Evolutionary conservation across 2,888 invertebrate species (phyloP).

Genomic region (Disparrhopalites patrizii): DNA sequence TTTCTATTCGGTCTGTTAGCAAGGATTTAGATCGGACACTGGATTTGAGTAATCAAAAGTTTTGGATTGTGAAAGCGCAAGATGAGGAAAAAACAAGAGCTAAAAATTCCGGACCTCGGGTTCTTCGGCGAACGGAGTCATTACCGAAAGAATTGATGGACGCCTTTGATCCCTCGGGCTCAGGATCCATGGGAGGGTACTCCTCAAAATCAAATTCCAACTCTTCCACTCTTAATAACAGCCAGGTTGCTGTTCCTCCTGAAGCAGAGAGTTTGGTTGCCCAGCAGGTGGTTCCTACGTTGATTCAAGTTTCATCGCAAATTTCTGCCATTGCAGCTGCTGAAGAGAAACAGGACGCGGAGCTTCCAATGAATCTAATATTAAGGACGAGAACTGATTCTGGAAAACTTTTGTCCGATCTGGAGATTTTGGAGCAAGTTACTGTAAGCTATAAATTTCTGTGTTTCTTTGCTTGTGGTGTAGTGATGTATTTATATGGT

Average conservation of each 20-base stretch:
- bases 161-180: constrained; percentile 51
- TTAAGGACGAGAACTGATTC: constrained; percentile 77
- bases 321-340: constrained; percentile 49
- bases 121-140: constrained; percentile 55
- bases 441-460: constrained; percentile 49
- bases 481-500: too few species aligned
- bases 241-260: background rate
- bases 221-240: constrained; percentile 35
- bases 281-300: background rate
- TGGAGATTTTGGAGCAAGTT: constrained; percentile 87
- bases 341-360: constrained; percentile 37
- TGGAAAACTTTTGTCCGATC: constrained; percentile 54
- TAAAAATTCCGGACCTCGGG: constrained; percentile 60
- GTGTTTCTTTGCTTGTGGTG: background rate
- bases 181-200: constrained; percentile 45
- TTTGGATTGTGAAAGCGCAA: constrained; percentile 52
- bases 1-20: constrained; percentile 44
- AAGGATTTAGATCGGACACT: constrained; percentile 43
- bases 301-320: constrained; percentile 51
- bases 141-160: constrained; percentile 44
- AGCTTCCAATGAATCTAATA: constrained; percentile 8
- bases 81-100: constrained; percentile 67
- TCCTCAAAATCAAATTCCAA: constrained; percentile 36
- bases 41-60: constrained; percentile 32
- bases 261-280: background rate